These are phyloP conservation scores for Sinodicranocentrus sp. DNA, from an alignment of 2,888 invertebrate genomes.

Conservation along the genomic window DNA sequence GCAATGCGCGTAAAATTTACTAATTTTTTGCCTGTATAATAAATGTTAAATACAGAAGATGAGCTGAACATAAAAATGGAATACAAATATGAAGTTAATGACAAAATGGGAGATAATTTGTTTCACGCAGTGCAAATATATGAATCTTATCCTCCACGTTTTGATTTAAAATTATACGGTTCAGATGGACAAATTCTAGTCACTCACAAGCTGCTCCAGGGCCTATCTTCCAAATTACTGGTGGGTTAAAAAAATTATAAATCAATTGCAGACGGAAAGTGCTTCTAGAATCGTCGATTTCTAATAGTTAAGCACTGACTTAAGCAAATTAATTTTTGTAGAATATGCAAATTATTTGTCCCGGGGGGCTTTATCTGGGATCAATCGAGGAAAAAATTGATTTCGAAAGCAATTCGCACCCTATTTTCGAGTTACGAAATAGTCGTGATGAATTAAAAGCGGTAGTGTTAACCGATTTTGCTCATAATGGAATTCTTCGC, in stretches of 20 bases:
- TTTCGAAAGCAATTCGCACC: neutral
- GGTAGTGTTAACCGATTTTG: constrained; percentile 44
- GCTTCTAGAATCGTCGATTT: no score
- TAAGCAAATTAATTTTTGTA: neutral
- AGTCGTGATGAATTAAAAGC: constrained; percentile 46
- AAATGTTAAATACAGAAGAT: neutral
- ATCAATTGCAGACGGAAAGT: no score
- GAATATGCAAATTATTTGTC: constrained; percentile 60
- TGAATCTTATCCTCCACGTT: constrained; percentile 44
- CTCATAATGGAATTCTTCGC: constrained; percentile 26
- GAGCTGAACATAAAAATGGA: neutral
- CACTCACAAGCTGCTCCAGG: constrained; percentile 48
- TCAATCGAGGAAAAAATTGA: constrained; percentile 44
- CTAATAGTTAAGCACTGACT: neutral
- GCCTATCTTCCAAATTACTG: constrained; percentile 41
- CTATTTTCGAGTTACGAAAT: constrained; percentile 38
- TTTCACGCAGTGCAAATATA: constrained; percentile 25
- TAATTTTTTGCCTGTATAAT: neutral
- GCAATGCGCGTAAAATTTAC: neutral
- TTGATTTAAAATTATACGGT: constrained; percentile 52
- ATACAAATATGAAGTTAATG: constrained; percentile 49
- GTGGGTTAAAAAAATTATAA: neutral
- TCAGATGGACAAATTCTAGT: constrained; percentile 33
- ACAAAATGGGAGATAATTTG: constrained; percentile 17
- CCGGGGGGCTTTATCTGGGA: constrained; percentile 40